phyloP scores from a whole-genome alignment of 1,140 invertebrate species.

The Procambarus virginalis region DNA sequence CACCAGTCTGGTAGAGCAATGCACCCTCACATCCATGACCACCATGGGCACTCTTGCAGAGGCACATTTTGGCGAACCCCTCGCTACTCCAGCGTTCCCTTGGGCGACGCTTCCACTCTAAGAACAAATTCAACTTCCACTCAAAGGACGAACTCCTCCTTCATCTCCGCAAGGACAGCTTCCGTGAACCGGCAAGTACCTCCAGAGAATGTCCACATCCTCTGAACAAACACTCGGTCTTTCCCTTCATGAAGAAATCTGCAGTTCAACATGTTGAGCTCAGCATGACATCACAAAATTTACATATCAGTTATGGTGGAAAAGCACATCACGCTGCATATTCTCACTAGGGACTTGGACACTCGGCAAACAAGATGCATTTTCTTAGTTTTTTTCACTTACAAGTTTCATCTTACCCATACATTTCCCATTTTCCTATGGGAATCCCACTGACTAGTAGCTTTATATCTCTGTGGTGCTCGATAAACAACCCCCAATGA shows the following conservation, averaged over 20 bases:
- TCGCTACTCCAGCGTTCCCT: conserved; percentile 25
- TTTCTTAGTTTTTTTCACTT: too few species aligned
- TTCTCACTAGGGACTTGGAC: too few species aligned
- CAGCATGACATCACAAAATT: not conserved
- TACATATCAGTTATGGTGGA: conserved; percentile 9
- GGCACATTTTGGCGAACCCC: conserved; percentile 25
- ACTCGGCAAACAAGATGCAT: too few species aligned
- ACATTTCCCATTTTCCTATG: not conserved
- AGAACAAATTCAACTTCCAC: not conserved
- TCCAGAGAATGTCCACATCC: conserved; percentile 21
- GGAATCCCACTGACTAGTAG: not conserved
- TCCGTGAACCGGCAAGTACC: conserved; percentile 4
- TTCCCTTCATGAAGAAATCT: too few species aligned
- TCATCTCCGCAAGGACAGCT: not conserved
- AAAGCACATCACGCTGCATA: conserved; percentile 2
- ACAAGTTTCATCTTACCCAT: not conserved
- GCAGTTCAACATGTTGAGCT: not conserved
- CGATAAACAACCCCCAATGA: not conserved
- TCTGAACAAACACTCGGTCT: not conserved
- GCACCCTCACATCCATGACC: not conserved
- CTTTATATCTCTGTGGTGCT: not conserved
- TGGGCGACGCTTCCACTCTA: conserved; percentile 15
- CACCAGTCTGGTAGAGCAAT: conserved; percentile 4
- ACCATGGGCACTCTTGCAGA: not conserved
- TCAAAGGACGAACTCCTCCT: not conserved